Base-by-base conservation (phyloP, 2,113 vertebrate species). In the Chaenogobius annularis region DNA sequence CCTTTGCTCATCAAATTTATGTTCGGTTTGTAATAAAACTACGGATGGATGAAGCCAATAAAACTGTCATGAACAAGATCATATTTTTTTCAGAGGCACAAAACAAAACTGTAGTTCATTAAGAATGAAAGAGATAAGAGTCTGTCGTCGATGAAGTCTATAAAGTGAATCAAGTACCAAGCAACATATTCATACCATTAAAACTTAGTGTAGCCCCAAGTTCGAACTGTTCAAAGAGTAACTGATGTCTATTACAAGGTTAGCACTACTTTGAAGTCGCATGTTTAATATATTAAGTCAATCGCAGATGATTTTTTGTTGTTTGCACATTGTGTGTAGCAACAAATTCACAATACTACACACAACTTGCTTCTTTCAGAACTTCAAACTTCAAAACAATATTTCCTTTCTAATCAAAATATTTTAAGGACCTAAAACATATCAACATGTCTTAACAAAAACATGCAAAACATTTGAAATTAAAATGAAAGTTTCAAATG, bases 381-480 rank as follows among this genome's bases (percentile, higher is more conserved):
- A 54, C 64, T 26, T 12, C 63, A 44, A 69, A 26, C 2, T 10
- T 55, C 40, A 9, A 40, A 73, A 64, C 59, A 17, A 64, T 47
- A 23, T 56, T 58, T 78, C 15, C 26, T 69, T 62, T 82, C 55
- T 26, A 48, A 5, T 9, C n/a, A 74, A 66, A 31, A 66, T 20
- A 10, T 31, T 10, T 74, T 5, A 58, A 26, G 55, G 55, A 67
- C 65, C 23, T 26, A 58, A 77, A 84, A 74, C 65, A 58, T 48
- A 62, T 77, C 58, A 79, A 78, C 58, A 73, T 40, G 13, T 68
- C 59, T 23, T 58, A 50, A 73, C 66, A 70, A 78, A 82, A 75
- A 26, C 73, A 83, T 79, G 76, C 64, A 14, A 43, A 72, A 78
- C 78, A 83, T 69, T 73, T 82, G 67, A 80, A 83, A 83, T 68